Evolutionary conservation across 2,888 invertebrate species (phyloP), one percentile per base, ranked within the genome.

Genomic region (Acronicta leporina): DNA sequence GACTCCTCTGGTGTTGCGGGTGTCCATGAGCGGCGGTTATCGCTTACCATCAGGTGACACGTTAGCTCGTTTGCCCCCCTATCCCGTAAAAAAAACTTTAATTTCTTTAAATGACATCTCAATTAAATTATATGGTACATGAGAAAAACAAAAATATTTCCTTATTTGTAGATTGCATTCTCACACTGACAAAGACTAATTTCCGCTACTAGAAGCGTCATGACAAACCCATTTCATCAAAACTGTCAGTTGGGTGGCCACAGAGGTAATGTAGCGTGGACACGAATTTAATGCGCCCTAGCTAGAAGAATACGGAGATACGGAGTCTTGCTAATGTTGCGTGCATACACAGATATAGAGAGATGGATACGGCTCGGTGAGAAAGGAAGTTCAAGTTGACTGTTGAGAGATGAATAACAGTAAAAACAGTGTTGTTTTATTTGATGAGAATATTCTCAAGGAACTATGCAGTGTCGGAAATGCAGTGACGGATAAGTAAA

Each of bases 261-360:
- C 67, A 55, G 53, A 75, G 75, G 80, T 86, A 90, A 90, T 88
- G 89, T 86, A 81, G 84, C 87, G 82, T 75, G 80, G 83, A 87
- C 80, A 80, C 77, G 75, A 82, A 84, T 85, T 82, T 83, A 83
- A 84, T 84, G 78, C 81, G 81, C 80, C 70, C 83, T 83, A 52
- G 13, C 8, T n/a, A 11, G 46, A 63, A 14, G 54, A 79, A 72
- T 70, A 68, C 65, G 68, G 60, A 73, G 79, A 77, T 75, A 82
- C 76, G 75, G 48, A 81, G 77, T 82, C 79, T 73, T 79, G 64
- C 78, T 88, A 88, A 89, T 89, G 89, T 87, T 79, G 85, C 88
- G 86, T 86, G 84, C 71, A 49, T 56, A 45, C 63, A 69, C 51
- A 59, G 58, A 71, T 63, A 54, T 63, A 59, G 64, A 71, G 50